Base-by-base conservation (phyloP, 2,797 vertebrate species). In the Sylvia borin region DNA sequence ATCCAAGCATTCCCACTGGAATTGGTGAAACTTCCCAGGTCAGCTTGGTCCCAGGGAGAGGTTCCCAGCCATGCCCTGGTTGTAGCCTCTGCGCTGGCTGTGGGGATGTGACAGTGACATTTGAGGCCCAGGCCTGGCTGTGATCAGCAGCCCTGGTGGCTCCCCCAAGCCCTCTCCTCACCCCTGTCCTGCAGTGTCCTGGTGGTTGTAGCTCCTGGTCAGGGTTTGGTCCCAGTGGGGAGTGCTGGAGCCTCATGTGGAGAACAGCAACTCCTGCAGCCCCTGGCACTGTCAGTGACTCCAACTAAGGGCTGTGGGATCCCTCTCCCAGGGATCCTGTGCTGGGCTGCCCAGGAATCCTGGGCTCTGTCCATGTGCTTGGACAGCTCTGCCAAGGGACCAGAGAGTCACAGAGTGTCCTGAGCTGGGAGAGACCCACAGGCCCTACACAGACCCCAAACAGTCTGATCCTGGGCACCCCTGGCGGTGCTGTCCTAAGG, bases 401-500 rank as follows among this genome's bases (percentile, higher is more conserved):
- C 27, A n/a, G 55, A 38, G n/a, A 34, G 3, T 15, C 11, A 13
- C 42, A 32, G 84, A 38, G 27, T 13, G 13, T 50, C 51, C 60
- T 31, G 67, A 65, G 45, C n/a, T 29, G n/a, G 43, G 7, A 36
- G 43, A 10, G 43, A 58, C 13, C 16, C 85, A 2, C 32, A 5
- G 9, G 0, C 27, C 45, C n/a, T 45, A 45, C 75, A 0, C 51
- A 58, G 13, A 21, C 18, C 16, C 19, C 60, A 51, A 32, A 2
- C 2, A 36, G 2, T 2, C 32, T 58, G 58, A 20, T 7, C 74
- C 66, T 43, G 67, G 5, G 1, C 81, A 74, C 4, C 51, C 60
- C 75, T 36, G 31, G 42, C 15, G 54, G 47, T 0, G 0, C 9
- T 29, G 17, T 1, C 73, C 57, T 3, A 48, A 15, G 0, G 0